Base-by-base conservation (phyloP, 2,797 vertebrate genomes). In the Emydoidea blandingii region DNA sequence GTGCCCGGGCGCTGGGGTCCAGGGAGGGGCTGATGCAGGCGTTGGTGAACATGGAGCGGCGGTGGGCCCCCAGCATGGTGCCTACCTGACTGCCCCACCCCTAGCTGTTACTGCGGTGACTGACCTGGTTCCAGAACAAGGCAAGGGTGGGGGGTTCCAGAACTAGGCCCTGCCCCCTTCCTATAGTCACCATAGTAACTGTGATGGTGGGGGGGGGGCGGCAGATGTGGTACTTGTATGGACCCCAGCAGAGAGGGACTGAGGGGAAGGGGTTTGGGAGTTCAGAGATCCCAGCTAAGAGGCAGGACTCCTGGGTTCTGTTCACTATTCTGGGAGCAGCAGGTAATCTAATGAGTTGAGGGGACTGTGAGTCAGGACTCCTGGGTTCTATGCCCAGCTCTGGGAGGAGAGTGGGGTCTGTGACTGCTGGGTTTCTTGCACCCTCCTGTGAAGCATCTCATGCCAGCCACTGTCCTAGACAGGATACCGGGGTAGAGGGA, bases 21-120 rank as follows among this genome's bases (percentile, higher is more conserved):
- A 83, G 92, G 3, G 81, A 92, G 18, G 84, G 47, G 78, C 78
- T 87, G 34, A 79, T n/a, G 0, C 53, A 88, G 5, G 74, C 41
- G 2, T 85, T 49, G 47, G 86, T 65, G 89, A 85, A 87, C 34
- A 85, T 79, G 37, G 91, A 85, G 92, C 83, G 92, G 54, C 92
- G 96, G 50, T 96, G 87, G 76, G 96, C 14, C 49, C 84, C 94
- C 74, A 92, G 86, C 96, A 95, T 96, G 90, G 68, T 54, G 82
- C 18, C 65, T 74, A 41, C 90, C 3, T 8, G 83, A 37, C 15
- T n/a, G 8, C 16, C 47, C 47, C 23, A 5, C 59, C 52, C 34
- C 23, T 47, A 29, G n/a, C 59, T 68, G 82, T 92, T 88, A 16
- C 83, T 56, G 7, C 14, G 56, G 91, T 56, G 49, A 88, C 79